Conservation (phyloP, 2,113 vertebrate genomes). For the Astur gentilis region DNA sequence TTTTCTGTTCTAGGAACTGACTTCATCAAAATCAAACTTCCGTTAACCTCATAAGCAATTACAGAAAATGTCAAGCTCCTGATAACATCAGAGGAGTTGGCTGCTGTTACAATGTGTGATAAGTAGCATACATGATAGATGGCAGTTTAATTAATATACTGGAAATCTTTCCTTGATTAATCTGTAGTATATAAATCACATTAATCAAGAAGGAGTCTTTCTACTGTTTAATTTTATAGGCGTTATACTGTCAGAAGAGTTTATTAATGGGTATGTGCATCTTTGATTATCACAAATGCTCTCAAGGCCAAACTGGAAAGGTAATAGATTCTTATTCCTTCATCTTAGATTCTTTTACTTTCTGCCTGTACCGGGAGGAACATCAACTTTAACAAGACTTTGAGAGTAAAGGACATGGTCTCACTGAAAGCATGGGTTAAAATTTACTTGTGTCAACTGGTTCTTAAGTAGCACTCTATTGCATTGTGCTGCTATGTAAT, state of each 20-base stretch:
- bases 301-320: not conserved
- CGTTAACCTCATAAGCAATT: not conserved
- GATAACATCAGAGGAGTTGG: not conserved
- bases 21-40: not conserved
- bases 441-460: not conserved
- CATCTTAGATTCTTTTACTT: not conserved
- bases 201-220: slow-evolving; percentile 25
- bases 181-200: not conserved
- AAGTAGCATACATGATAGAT: not conserved
- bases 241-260: not conserved
- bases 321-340: not conserved
- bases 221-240: slow-evolving; percentile 7
- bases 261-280: not conserved
- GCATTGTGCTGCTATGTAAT: not conserved
- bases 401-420: not conserved
- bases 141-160: slow-evolving; percentile 31
- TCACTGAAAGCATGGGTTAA: not conserved
- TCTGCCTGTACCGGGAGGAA: not conserved
- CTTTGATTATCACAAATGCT: not conserved
- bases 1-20: not conserved
- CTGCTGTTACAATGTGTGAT: not conserved
- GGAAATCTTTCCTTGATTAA: slow-evolving; percentile 38
- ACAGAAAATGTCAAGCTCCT: not conserved
- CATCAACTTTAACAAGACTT: not conserved
- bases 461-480: not conserved